Conservation (phyloP, 2,113 vertebrate species). For the Equus przewalskii region DNA sequence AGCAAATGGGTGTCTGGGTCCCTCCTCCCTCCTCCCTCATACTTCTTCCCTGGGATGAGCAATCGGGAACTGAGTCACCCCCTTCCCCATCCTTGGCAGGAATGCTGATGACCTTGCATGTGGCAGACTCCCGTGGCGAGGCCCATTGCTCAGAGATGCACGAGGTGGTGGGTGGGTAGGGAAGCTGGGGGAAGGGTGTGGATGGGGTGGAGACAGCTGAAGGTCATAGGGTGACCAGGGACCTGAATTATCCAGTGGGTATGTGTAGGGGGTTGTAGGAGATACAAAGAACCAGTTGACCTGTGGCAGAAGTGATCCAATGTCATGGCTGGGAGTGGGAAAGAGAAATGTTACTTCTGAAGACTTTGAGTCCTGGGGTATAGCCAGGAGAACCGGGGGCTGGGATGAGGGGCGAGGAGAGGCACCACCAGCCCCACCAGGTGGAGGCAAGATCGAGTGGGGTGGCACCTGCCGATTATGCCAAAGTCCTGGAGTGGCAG, state of each 20-base stretch:
- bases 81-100: constrained; percentile 73
- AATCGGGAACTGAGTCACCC: constrained; percentile 83
- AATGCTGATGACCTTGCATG: constrained; percentile 72
- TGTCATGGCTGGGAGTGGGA: constrained; percentile 50
- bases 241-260: neutral
- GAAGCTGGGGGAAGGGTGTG: neutral
- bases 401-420: neutral
- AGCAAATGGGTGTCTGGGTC: neutral
- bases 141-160: constrained; percentile 69
- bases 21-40: neutral
- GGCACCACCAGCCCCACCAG: neutral
- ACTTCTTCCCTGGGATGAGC: constrained; percentile 73
- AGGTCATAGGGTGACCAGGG: constrained; percentile 1
- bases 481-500: constrained; percentile 8
- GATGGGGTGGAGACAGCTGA: neutral
- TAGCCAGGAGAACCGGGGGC: constrained; percentile 51
- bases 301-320: constrained; percentile 1
- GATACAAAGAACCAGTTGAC: neutral
- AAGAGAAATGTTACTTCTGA: constrained; percentile 56
- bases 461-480: neutral
- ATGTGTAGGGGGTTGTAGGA: neutral
- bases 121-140: constrained; percentile 39
- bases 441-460: neutral
- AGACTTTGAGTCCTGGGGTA: neutral
- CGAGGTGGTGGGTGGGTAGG: constrained; percentile 8